Base-by-base conservation (phyloP, 2,797 vertebrate species). In the Platyrinchus mystaceus region DNA sequence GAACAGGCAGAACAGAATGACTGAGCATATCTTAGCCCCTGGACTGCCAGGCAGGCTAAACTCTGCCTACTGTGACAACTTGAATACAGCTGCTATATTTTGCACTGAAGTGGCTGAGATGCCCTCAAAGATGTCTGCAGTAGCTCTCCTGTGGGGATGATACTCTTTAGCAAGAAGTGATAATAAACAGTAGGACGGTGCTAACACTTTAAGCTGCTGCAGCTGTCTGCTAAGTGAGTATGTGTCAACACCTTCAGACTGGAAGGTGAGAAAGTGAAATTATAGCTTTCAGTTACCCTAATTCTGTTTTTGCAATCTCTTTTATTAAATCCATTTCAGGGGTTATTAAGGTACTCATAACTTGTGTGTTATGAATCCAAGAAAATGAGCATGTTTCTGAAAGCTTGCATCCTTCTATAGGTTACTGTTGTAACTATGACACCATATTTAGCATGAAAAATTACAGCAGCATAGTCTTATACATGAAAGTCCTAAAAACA, bases 131-230 rank as follows among this genome's bases (percentile, higher is more conserved):
- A 94, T 52, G 74, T 52, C 95, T 67, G 70, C 77, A 76, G 53
- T 39, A 36, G 47, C 55, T 93, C 69, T 96, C 83, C 93, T 75
- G 73, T 53, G 85, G 87, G 85, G 73, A 93, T 58, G 87, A 77
- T 80, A 66, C 73, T 90, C 85, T 94, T 96, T 87, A 95, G 93
- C 80, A 88, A 73, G 70, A 85, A 94, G 94, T 82, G 91, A 96
- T 93, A 96, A 95, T 95, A 96, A 96, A 94, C 91, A 95, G 93
- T 95, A 93, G 95, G 93, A 96, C 2, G 77, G 93, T 95, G 95
- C 93, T 96, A 96, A 96, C 90, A 81, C 90, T 95, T 94, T 90
- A 93, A 94, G 93, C 96, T 93, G 83, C 85, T 91, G 91, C 96
- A 96, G 96, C 94, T 96, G 96, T 90, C 91, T 94, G 95, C 83